Evolutionary conservation across 2,888 invertebrate genomes (phyloP), one percentile per base, ranked within the genome.

Genomic region (Pecten maximus): DNA sequence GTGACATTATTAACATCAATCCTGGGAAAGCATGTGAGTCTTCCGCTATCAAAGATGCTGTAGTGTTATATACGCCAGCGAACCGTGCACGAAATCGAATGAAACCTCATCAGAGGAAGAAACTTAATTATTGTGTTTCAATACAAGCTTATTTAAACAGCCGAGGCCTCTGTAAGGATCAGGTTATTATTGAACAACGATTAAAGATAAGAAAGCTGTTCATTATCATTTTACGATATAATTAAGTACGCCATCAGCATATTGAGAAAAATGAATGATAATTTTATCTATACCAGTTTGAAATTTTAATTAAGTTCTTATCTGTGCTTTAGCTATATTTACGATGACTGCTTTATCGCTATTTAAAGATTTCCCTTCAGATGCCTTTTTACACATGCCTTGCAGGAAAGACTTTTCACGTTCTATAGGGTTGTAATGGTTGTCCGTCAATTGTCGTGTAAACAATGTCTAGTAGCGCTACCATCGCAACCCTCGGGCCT

Each of bases 51-150:
- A 50, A 39, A 48, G 40, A 89, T 89, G 35, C 74, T 74, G 40
- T 40, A 23, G 89, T 74, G 74, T 74, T 74, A 89, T 74, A 74
- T 40, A 74, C 40, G 54, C 86, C 89, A 89, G n/a, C 74, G 40
- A n/a, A 74, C 89, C 89, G 89, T 74, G 28, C 40, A 28, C 74
- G 39, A 89, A 74, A 89, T 89, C 54, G 74, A 89, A 89, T 74
- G 74, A 50, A 40, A 40, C 74, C 39, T 40, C 40, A 89, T 89
- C 74, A 74, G 40, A 74, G 74, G 74, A 35, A 74, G 74, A 28
- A 74, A 74, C 74, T 74, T 74, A 35, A 74, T 74, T 74, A 74
- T 74, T 35, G 28, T 74, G 74, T 74, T 74, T 74, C 74, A 74
- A 74, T 74, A 74, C 74, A 28, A 74, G 35, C 74, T 74, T 74